A percentile compares a stretch with the other conserved stretches of the same genome.
These are phyloP conservation scores for Epinephelus lanceolatus DNA, from an alignment of 2,113 vertebrate species.

Conservation along the genomic window DNA sequence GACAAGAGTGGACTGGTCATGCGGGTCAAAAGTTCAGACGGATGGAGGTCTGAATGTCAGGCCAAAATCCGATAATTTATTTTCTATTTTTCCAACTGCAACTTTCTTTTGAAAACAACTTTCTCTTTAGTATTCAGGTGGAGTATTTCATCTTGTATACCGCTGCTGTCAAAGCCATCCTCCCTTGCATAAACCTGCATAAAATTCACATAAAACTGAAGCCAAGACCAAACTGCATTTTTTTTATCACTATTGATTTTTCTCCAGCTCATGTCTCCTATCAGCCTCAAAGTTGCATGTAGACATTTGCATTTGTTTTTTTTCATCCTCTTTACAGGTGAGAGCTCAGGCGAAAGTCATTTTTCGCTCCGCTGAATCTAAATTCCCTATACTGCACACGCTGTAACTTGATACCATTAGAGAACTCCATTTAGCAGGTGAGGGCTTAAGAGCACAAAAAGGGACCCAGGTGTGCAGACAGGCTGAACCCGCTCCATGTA, in stretches of 20 bases:
- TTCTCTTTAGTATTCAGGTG: slow-evolving; percentile 41
- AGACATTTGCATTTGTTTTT: slow-evolving; percentile 25
- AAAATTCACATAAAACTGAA: slow-evolving; percentile 37
- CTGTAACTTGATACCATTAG: slow-evolving; percentile 56
- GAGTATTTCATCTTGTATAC: slow-evolving; percentile 32
- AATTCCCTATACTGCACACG: slow-evolving; percentile 22
- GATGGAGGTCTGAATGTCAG: slow-evolving; percentile 2
- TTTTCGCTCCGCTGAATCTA: slow-evolving; percentile 58
- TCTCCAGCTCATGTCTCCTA: slow-evolving; percentile 36
- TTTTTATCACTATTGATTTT: slow-evolving; percentile 31
- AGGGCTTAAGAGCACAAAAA: slow-evolving; percentile 38
- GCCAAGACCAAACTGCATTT: slow-evolving; percentile 12
- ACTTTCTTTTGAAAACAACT: slow-evolving; percentile 26
- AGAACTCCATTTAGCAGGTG: slow-evolving; percentile 46
- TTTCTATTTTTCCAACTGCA: not conserved
- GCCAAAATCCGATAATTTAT: not conserved
- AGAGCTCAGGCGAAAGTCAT: slow-evolving; percentile 50
- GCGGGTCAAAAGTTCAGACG: slow-evolving; percentile 14
- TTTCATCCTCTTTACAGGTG: slow-evolving; percentile 44
- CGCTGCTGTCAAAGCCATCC: slow-evolving; percentile 29
- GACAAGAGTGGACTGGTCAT: not conserved
- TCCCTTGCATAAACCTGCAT: slow-evolving; percentile 17
- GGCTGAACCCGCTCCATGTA: slow-evolving; percentile 24
- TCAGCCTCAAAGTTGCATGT: slow-evolving; percentile 17
- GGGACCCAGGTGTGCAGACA: slow-evolving; percentile 21